Conservation (phyloP, 2,888 invertebrate genomes). For the Sminthurides aquaticus region DNA sequence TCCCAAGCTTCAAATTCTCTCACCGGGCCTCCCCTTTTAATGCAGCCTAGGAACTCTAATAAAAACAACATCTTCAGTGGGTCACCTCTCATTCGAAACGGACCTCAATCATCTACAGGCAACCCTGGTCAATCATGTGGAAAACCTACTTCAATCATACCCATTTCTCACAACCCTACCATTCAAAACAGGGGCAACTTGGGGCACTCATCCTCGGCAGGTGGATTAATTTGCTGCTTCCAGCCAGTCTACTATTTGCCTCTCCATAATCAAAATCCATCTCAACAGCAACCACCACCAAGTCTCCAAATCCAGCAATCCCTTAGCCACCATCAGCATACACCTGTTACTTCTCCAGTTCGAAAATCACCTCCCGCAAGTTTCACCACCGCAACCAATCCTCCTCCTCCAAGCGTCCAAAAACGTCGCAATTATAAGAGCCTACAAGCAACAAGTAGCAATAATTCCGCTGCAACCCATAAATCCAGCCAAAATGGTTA, state of each 20-base stretch:
- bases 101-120: slow-evolving; percentile 5
- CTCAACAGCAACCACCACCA: neutral
- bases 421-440: slow-evolving; percentile 24
- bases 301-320: neutral
- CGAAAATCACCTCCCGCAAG: too few species aligned
- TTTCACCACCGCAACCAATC: neutral
- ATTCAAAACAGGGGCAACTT: neutral
- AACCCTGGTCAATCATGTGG: neutral
- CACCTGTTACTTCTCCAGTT: neutral
- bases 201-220: slow-evolving; percentile 2
- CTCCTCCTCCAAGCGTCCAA: too few species aligned
- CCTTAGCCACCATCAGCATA: neutral
- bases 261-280: neutral
- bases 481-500: neutral
- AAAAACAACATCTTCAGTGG: slow-evolving; percentile 22
- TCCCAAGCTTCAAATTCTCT: neutral
- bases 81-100: slow-evolving; percentile 23
- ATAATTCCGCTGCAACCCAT: neutral
- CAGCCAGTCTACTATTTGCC: slow-evolving; percentile 28
- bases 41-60: slow-evolving; percentile 19
- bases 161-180: neutral
- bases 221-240: slow-evolving; percentile 24
- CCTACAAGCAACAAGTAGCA: slow-evolving; percentile 11
- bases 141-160: neutral
- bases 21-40: slow-evolving; percentile 22